Base-by-base conservation (phyloP, 1,140 invertebrate species). In the Calliphora vicina region DNA sequence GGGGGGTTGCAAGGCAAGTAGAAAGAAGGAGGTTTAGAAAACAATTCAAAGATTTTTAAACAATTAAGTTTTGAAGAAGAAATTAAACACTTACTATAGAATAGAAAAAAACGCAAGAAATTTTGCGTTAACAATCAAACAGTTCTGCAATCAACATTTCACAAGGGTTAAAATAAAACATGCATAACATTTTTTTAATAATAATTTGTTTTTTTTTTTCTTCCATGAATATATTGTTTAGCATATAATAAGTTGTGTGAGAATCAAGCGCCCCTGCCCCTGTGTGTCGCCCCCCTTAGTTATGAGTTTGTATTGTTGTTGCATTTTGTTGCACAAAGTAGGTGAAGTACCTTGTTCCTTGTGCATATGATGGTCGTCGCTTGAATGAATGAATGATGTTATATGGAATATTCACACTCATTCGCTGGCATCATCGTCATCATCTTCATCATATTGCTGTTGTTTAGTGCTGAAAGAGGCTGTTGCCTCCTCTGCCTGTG, bases 11-110 rank as follows among this genome's bases (percentile, higher is more conserved):
- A 43, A 43, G 6, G n/a, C 1, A 10, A 17, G 6, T 67, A 17
- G n/a, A 1, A 10, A 4, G 57, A 9, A 17, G 57, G 57, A 23
- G n/a, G n/a, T 35, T 73, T 73, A 23, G 9, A 76, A 78, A 78
- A 78, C 42, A 78, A 78, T 43, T 23, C 74, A 78, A 78, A 78
- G 35, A 78, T 78, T 67, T 25, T 67, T 45, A 20, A 23, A 45
- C 42, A 78, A 78, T 78, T 78, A 78, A 42, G 42, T 42, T 43
- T 78, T 78, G 35, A 78, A 78, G 74, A 43, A 78, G 74, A 78
- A 78, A 78, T 78, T 78, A 78, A 78, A 78, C 74, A 78, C 74
- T 78, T 78, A 78, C 74, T 43, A 78, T n/a, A n/a, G 12, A 17
- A 35, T 73, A 42, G 3, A 43, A 13, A 50, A 13, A 6, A 35